These are phyloP conservation scores for Chelon labrosus DNA, from an alignment of 2,797 vertebrate species.

Conservation along the genomic window DNA sequence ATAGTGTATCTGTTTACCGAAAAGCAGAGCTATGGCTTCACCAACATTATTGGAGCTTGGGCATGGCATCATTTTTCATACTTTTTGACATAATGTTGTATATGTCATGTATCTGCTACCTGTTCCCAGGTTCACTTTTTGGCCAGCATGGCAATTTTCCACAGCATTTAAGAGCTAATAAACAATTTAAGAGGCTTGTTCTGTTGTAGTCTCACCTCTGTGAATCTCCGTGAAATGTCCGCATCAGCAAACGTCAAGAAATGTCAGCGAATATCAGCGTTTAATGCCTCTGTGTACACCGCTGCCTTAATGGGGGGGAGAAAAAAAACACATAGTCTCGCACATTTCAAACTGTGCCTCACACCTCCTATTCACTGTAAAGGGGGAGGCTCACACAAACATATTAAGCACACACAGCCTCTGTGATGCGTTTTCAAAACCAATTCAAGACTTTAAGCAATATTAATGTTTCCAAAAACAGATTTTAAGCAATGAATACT, in stretches of 20 bases:
- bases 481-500: constrained; percentile 58
- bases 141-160: background rate
- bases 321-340: constrained; percentile 18
- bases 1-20: too few relatives aligned
- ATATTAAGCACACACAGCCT: constrained; percentile 11
- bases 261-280: constrained; percentile 43
- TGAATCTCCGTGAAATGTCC: constrained; percentile 26
- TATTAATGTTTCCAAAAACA: constrained; percentile 56
- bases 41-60: background rate
- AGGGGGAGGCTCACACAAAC: background rate
- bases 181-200: constrained; percentile 18
- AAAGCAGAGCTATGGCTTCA: background rate
- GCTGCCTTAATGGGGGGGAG: constrained; percentile 16
- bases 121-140: background rate
- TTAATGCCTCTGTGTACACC: constrained; percentile 26
- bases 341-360: constrained; percentile 42
- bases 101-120: constrained; percentile 1
- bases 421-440: constrained; percentile 23
- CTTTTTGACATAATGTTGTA: background rate
- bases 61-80: background rate
- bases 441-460: constrained; percentile 50
- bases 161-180: constrained; percentile 9
- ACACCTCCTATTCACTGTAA: constrained; percentile 35
- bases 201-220: background rate
- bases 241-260: constrained; percentile 41